Conservation (phyloP, 2,113 vertebrate species). For the Pimephales promelas region DNA sequence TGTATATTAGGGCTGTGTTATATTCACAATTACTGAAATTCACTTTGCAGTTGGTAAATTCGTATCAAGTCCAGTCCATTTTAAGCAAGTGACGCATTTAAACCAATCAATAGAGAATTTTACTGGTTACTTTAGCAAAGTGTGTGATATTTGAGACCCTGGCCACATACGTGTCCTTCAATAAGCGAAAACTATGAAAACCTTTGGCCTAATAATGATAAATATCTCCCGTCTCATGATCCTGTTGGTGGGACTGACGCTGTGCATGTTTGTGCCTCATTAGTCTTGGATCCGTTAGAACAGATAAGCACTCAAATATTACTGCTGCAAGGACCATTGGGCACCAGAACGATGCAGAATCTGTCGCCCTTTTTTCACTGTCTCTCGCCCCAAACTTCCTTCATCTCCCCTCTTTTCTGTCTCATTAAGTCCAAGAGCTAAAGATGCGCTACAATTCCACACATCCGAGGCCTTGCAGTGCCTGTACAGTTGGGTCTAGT, state of each 20-base stretch:
- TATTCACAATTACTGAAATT: not conserved
- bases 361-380: not conserved
- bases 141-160: not conserved
- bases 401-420: conserved; percentile 7
- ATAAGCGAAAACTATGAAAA: conserved; percentile 1
- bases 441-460: conserved; percentile 10
- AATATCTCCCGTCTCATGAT: not conserved
- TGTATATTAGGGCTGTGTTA: not conserved
- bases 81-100: not conserved
- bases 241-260: not conserved
- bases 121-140: not conserved
- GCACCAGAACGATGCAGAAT: conserved; percentile 81
- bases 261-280: conserved; percentile 73
- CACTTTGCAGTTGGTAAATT: not conserved
- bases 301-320: conserved; percentile 82
- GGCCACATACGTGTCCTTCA: not conserved
- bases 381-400: conserved; percentile 19
- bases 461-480: not conserved
- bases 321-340: conserved; percentile 84
- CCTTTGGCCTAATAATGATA: not conserved
- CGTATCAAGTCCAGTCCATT: not conserved
- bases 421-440: conserved; percentile 31
- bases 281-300: conserved; percentile 85
- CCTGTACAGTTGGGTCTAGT: not conserved
- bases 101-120: not conserved